A percentile compares a stretch with the other conserved stretches of the same genome.
phyloP scores from a whole-genome alignment of 2,113 vertebrate genomes.

The Prunella himalayana region DNA sequence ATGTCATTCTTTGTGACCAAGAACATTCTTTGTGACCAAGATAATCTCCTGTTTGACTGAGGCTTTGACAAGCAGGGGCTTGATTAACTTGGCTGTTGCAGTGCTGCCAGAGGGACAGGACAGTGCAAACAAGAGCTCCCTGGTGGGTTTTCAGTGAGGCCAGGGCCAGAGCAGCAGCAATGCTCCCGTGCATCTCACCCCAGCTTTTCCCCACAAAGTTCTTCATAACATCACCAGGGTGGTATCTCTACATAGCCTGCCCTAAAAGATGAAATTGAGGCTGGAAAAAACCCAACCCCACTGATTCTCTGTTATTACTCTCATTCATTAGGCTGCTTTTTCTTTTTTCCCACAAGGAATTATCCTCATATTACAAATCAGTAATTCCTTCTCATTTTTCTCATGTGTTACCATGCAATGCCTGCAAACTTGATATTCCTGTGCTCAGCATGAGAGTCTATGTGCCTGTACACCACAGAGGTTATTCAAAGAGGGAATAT shows the following conservation, averaged over 20 bases:
- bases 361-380: background rate
- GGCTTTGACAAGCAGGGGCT: background rate
- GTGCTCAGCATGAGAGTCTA: background rate
- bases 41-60: background rate
- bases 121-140: background rate
- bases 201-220: background rate
- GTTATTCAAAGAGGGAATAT: background rate
- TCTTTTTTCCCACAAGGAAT: background rate
- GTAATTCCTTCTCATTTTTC: background rate
- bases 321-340: background rate
- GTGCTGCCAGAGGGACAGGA: background rate
- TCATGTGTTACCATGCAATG: rapidly evolving
- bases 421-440: background rate
- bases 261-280: background rate
- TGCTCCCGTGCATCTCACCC: background rate
- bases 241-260: background rate
- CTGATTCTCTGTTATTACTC: background rate
- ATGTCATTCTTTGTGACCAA: background rate
- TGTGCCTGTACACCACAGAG: background rate
- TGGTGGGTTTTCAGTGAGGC: background rate
- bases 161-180: background rate
- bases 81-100: background rate
- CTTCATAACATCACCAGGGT: background rate
- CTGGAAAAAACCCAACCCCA: background rate
- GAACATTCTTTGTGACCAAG: background rate